phyloP scores from a whole-genome alignment of 1,140 invertebrate genomes.

The Fragariocoptes setiger region DNA sequence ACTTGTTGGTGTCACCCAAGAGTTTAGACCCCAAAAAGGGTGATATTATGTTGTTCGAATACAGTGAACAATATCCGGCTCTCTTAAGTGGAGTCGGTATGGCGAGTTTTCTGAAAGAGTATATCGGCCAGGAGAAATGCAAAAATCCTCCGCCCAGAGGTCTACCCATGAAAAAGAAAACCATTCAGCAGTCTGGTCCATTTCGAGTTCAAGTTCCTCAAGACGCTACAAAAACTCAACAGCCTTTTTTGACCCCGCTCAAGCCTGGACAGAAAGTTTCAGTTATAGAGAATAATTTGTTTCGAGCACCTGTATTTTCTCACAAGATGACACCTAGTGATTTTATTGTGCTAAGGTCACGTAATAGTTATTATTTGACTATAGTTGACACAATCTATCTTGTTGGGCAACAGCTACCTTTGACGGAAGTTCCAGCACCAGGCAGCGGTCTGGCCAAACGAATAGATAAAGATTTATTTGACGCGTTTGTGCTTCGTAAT shows the following conservation, averaged over 20 bases:
- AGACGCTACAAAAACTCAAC: neutral
- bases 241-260: neutral
- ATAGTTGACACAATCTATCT: neutral
- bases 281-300: neutral
- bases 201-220: neutral
- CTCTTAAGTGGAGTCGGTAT: conserved; percentile 10
- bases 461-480: too few species aligned
- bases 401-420: neutral
- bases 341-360: neutral
- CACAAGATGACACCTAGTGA: neutral
- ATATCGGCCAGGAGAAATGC: neutral
- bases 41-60: neutral
- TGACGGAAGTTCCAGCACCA: neutral
- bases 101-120: neutral
- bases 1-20: too few species aligned
- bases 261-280: neutral
- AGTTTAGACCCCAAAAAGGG: too few species aligned
- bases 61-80: neutral
- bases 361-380: neutral
- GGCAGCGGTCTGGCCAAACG: too few species aligned
- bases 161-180: neutral
- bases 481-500: neutral
- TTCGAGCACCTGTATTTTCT: neutral
- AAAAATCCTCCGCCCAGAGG: neutral
- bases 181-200: neutral